A percentile compares a stretch with the other conserved stretches of the same genome.
phyloP scores from a whole-genome alignment of 2,113 vertebrate genomes.

The Cyprinodon brontotheroides region DNA sequence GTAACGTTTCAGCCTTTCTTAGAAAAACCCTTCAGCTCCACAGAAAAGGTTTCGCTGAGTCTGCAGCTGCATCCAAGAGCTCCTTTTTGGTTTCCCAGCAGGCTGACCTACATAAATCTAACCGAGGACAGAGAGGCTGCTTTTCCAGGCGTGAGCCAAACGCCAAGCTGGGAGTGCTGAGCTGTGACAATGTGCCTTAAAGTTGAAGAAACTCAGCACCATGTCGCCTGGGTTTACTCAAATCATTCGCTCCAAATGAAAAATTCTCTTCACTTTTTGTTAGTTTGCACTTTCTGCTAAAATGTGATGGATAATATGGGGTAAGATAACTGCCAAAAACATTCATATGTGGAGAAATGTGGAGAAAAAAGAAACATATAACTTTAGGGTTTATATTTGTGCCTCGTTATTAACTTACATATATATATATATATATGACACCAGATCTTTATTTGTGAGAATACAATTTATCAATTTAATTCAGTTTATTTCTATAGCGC shows the following conservation, averaged over 20 bases:
- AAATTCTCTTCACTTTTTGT: not conserved
- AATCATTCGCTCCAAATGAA: rapidly evolving
- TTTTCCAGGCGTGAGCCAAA: conserved; percentile 49
- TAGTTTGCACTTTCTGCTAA: not conserved
- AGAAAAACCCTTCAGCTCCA: conserved; percentile 25
- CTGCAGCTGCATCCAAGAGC: conserved; percentile 36
- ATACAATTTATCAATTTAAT: no score
- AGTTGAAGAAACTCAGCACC: conserved; percentile 14
- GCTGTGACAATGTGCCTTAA: conserved; percentile 53
- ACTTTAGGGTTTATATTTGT: no score
- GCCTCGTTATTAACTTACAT: no score
- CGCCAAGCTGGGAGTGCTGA: conserved; percentile 33
- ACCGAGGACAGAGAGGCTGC: conserved; percentile 27
- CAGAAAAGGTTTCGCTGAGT: conserved; percentile 49
- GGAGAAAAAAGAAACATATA: no score
- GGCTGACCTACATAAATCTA: conserved; percentile 59
- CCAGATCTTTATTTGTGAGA: no score
- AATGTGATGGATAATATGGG: not conserved
- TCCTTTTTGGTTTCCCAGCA: conserved; percentile 49
- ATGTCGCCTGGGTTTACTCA: not conserved
- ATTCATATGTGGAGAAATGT: no score
- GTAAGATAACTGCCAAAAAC: no score
- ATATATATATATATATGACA: no score
- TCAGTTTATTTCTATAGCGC: no score
- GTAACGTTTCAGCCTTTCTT: not conserved